Conservation (phyloP, 2,888 invertebrate species). For the Branchipolynoe longqiensis region DNA sequence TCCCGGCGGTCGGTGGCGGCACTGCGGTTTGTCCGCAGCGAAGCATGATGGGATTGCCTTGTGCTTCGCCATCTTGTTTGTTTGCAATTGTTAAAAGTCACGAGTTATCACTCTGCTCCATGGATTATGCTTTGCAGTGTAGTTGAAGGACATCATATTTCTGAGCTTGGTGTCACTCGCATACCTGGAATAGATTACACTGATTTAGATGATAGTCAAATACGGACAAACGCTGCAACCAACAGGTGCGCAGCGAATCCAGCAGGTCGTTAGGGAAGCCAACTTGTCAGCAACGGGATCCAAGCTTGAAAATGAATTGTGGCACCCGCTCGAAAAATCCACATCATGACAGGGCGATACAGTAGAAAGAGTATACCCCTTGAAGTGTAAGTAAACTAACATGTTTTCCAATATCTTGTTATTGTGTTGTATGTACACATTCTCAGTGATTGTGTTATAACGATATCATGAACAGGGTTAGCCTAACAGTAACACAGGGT, state of each 20-base stretch:
- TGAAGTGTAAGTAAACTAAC: slow-evolving; percentile 28
- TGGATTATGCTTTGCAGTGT: neutral
- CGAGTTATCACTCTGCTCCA: neutral
- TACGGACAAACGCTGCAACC: slow-evolving; percentile 20
- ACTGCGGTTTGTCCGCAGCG: too few species aligned
- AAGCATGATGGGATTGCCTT: slow-evolving; percentile 7
- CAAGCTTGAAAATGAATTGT: slow-evolving; percentile 44
- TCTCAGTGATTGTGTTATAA: too few species aligned
- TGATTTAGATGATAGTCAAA: neutral
- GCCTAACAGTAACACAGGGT: too few species aligned
- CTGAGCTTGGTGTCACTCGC: neutral
- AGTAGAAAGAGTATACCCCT: slow-evolving; percentile 29
- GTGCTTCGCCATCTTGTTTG: slow-evolving; percentile 39
- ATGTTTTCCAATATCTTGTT: neutral
- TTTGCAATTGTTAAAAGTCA: neutral
- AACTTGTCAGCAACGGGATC: slow-evolving; percentile 42
- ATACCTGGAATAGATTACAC: neutral
- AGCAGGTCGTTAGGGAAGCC: slow-evolving; percentile 45
- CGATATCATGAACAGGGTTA: too few species aligned
- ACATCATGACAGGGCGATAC: slow-evolving; percentile 43
- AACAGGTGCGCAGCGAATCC: slow-evolving; percentile 6
- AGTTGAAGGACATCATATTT: slow-evolving; percentile 3
- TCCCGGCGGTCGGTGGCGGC: too few species aligned
- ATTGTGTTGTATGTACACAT: neutral
- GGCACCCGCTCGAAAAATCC: slow-evolving; percentile 28